A percentile compares a stretch with the other conserved stretches of the same genome.
These are phyloP conservation scores for Corvus hawaiiensis DNA, from an alignment of 2,113 vertebrate species.

Conservation along the genomic window DNA sequence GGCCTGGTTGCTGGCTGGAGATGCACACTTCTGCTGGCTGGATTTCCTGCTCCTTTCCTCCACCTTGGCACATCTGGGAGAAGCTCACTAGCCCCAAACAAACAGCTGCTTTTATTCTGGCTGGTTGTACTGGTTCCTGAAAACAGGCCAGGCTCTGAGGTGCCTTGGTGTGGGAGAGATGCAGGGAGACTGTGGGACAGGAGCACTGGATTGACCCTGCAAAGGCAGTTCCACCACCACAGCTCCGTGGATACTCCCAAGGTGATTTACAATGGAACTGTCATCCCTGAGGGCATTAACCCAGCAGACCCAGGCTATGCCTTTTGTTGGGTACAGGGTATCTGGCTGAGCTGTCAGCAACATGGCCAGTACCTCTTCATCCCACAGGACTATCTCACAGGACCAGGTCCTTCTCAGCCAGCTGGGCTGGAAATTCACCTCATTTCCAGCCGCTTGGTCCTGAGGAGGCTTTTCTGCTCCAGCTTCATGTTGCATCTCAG, in stretches of 20 bases:
- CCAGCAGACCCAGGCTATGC: background rate
- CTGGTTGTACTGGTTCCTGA: background rate
- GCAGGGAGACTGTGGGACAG: rapidly evolving
- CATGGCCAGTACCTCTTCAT: background rate
- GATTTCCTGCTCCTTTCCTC: background rate
- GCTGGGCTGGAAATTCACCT: background rate
- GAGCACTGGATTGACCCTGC: background rate
- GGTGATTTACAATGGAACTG: background rate
- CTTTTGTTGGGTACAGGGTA: background rate
- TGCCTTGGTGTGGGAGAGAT: background rate
- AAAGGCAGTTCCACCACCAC: background rate
- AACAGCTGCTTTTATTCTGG: background rate
- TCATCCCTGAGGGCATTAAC: background rate
- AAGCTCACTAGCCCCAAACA: background rate
- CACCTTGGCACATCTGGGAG: background rate
- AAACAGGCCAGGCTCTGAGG: background rate
- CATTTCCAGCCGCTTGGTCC: background rate
- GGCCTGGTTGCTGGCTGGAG: background rate
- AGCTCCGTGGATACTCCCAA: rapidly evolving
- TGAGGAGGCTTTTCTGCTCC: background rate
- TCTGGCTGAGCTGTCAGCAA: background rate
- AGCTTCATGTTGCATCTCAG: background rate
- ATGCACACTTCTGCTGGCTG: background rate
- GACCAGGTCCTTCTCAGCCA: background rate
- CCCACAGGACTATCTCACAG: background rate